Conservation (phyloP, 2,888 invertebrate species). For the Cantharis rustica region DNA sequence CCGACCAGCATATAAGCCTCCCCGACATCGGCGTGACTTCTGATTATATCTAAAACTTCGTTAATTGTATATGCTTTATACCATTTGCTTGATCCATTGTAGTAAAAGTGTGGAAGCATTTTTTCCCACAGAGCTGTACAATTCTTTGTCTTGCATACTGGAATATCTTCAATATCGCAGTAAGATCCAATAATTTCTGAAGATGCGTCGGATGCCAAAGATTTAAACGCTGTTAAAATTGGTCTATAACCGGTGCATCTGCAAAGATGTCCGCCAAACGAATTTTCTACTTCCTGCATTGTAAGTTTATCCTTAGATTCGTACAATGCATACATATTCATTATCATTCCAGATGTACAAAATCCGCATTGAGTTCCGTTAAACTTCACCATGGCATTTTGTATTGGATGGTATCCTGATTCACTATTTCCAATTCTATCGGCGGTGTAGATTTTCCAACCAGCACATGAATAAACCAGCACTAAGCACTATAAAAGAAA, state of each 20-base stretch:
- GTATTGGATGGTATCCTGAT: conserved; percentile 67
- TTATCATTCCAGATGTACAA: conserved; percentile 61
- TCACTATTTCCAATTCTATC: conserved; percentile 69
- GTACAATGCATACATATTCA: conserved; percentile 68
- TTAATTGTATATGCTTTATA: conserved; percentile 61
- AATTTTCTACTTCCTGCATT: conserved; percentile 68
- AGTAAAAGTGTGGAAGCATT: background rate
- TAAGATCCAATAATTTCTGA: conserved; percentile 43
- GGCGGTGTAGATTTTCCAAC: conserved; percentile 71
- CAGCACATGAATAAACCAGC: conserved; percentile 59
- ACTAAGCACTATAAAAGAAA: conserved; percentile 57
- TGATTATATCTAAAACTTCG: conserved; percentile 58
- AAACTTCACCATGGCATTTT: conserved; percentile 61
- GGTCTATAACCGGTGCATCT: conserved; percentile 73
- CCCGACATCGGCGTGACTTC: conserved; percentile 52
- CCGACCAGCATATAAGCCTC: conserved; percentile 66
- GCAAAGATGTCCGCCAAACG: conserved; percentile 69
- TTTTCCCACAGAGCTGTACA: background rate
- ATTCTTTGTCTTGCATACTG: background rate
- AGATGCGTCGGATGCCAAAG: conserved; percentile 57
- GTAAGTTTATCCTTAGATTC: conserved; percentile 55
- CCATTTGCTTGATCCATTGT: conserved; percentile 54
- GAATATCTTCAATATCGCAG: conserved; percentile 55
- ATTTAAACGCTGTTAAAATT: conserved; percentile 68
- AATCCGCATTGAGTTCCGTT: conserved; percentile 42